Evolutionary conservation across 1,140 invertebrate species (phyloP).

Genomic region (Aphaenogaster floridana): DNA sequence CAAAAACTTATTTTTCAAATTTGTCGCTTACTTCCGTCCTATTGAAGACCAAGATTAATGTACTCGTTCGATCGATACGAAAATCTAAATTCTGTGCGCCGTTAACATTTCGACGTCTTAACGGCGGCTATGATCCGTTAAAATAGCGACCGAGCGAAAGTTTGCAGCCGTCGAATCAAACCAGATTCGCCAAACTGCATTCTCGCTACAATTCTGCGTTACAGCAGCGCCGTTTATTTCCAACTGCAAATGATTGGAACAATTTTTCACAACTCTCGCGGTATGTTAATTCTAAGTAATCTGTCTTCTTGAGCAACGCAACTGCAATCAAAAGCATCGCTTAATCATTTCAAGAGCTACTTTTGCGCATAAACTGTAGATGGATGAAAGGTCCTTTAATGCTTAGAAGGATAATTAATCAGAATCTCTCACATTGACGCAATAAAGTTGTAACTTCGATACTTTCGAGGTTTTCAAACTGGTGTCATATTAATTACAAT

Average conservation of each 20-base stretch:
- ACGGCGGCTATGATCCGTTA: conserved; percentile 17
- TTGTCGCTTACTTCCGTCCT: neutral
- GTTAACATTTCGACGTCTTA: neutral
- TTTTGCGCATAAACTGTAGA: conserved; percentile 31
- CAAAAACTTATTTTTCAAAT: neutral
- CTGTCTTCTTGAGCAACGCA: conserved; percentile 39
- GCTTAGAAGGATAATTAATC: conserved; percentile 43
- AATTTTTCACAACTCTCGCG: conserved; percentile 34
- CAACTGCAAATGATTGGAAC: conserved; percentile 30
- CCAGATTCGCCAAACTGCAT: conserved; percentile 44
- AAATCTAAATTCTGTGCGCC: neutral
- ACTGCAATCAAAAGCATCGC: conserved; percentile 23
- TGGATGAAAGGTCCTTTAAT: conserved; percentile 27
- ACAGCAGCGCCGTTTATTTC: conserved; percentile 36
- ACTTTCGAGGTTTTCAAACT: neutral
- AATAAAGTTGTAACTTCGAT: conserved; percentile 13
- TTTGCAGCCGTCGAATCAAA: conserved; percentile 19
- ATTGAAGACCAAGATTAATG: neutral
- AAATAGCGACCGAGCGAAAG: conserved; percentile 31
- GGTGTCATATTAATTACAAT: neutral
- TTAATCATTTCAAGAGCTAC: conserved; percentile 41
- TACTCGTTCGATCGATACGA: neutral
- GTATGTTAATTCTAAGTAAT: conserved; percentile 53
- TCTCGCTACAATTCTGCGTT: conserved; percentile 42
- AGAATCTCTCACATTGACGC: neutral